phyloP scores from a whole-genome alignment of 2,113 vertebrate genomes.

The Oxyura jamaicensis region DNA sequence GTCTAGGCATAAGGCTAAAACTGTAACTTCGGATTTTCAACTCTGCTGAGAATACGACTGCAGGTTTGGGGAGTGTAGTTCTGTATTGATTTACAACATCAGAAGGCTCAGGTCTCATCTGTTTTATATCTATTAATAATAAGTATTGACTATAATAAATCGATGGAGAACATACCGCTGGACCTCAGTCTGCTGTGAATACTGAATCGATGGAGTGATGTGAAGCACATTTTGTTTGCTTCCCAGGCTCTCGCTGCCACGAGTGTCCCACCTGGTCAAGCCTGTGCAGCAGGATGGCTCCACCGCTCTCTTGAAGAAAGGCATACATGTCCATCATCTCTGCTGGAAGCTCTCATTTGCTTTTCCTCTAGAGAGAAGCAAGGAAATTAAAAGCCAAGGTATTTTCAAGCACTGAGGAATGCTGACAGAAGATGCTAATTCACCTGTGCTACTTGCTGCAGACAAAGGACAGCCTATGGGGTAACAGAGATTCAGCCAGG shows the following conservation, averaged over 20 bases:
- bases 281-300: neutral
- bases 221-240: neutral
- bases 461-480: neutral
- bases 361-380: neutral
- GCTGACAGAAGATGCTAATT: neutral
- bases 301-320: neutral
- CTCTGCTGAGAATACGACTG: neutral
- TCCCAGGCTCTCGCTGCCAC: neutral
- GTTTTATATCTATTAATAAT: conserved; percentile 59
- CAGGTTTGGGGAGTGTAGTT: neutral
- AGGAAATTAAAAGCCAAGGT: neutral
- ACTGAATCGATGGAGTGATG: neutral
- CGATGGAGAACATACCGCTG: neutral
- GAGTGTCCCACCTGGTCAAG: neutral
- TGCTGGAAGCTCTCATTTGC: neutral
- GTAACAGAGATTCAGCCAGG: neutral
- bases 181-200: neutral
- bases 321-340: neutral
- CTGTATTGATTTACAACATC: conserved; percentile 29
- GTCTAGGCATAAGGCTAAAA: neutral
- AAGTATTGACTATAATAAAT: conserved; percentile 54
- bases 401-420: neutral
- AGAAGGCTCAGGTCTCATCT: conserved; percentile 13
- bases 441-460: neutral
- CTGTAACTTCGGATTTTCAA: conserved; percentile 32